A percentile compares a stretch with the other conserved stretches of the same genome.
Evolutionary conservation across 2,113 vertebrate genomes (phyloP).

Genomic region (Monarcha castaneiventris): DNA sequence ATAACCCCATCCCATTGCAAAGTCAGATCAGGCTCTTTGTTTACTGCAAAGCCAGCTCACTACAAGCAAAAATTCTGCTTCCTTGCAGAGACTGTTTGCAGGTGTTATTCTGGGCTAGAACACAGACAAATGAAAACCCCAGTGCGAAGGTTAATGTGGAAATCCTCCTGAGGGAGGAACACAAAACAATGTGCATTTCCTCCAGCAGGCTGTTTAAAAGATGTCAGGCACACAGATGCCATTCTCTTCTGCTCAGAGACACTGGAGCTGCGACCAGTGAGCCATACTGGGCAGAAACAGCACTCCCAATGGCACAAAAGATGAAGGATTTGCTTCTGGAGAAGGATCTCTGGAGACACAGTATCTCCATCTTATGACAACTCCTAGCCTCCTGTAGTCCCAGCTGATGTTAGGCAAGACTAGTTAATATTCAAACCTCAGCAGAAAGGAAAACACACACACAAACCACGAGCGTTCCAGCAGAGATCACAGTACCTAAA

Average conservation of each 20-base stretch:
- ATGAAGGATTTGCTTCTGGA: neutral
- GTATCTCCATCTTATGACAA: neutral
- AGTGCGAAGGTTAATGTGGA: neutral
- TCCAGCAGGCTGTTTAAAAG: neutral
- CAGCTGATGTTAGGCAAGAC: neutral
- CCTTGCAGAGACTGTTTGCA: neutral
- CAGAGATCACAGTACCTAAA: constrained; percentile 80
- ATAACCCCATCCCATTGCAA: neutral
- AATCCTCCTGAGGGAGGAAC: neutral
- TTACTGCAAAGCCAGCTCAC: neutral
- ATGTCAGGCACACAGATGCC: neutral
- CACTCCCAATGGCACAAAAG: neutral
- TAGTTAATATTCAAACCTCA: neutral
- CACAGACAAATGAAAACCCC: neutral
- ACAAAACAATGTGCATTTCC: neutral
- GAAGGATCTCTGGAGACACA: neutral
- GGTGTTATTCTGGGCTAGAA: neutral
- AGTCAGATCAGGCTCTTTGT: neutral
- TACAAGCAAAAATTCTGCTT: neutral
- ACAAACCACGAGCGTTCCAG: neutral
- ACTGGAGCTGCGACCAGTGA: neutral
- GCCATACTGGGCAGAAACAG: neutral
- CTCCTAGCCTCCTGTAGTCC: neutral
- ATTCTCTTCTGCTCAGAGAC: neutral
- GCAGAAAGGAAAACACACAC: neutral